Evolutionary conservation across 2,888 invertebrate genomes (phyloP), one percentile per base, ranked within the genome.

Genomic region (Folsomia candida): DNA sequence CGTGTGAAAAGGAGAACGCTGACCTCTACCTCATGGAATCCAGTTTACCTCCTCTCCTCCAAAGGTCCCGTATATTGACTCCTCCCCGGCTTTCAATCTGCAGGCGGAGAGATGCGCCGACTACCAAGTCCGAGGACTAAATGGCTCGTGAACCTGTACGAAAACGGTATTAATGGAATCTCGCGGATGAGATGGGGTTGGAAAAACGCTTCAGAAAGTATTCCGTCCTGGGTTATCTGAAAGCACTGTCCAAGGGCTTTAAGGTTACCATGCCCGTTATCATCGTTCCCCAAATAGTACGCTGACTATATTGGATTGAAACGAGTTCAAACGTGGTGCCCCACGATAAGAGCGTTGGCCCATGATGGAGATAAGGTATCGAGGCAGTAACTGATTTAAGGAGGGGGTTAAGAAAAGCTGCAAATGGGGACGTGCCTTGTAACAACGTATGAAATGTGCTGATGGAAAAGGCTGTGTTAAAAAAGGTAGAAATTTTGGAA

Each of bases 131-230:
- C 84, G 85, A 18, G 88, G 88, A 2, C 82, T 86, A 20, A 82
- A 85, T 89, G 88, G 88, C 80, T 89, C 1, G 85, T 84, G 81
- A 80, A 83, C 0, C 81, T 88, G 63, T 86, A 85, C 80, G 86
- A 87, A 80, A 87, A 88, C 82, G 88, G 87, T 2, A 82, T 89
- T 1, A 89, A 87, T 82, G 88, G 89, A 9, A 89, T 89, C 81
- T 89, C 27, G 89, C 87, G 14, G 89, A 89, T 82, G 89, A 89
- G 82, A 89, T 89, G 89, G 89, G 89, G 89, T 82, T 87, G 89
- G 89, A 20, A 89, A 89, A 82, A 89, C 89, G 0, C 82, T 89
- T 25, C 89, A n/a, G n/a, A 89, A 83, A 84, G 86, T 67, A 88
- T 89, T 73, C 86, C 88, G 0, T 80, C 88, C 6, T 29, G 77